A percentile compares a stretch with the other conserved stretches of the same genome.
phyloP scores from a whole-genome alignment of 2,113 vertebrate genomes.

The Brachypteracias leptosomus region DNA sequence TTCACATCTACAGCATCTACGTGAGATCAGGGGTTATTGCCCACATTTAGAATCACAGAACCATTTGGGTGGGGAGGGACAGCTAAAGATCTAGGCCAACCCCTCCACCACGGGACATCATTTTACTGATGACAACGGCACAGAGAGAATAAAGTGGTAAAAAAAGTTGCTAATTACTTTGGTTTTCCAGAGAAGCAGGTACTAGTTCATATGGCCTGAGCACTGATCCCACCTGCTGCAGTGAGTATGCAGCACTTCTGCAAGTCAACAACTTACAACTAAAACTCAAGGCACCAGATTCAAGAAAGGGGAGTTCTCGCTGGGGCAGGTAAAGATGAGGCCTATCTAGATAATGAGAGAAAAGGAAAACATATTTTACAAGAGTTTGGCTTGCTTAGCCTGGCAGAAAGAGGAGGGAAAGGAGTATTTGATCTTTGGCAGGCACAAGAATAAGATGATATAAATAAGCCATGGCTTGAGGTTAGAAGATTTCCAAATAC shows the following conservation, averaged over 20 bases:
- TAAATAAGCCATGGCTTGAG: neutral
- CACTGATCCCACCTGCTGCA: neutral
- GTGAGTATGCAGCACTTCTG: neutral
- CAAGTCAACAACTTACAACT: neutral
- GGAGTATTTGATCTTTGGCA: neutral
- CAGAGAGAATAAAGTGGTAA: neutral
- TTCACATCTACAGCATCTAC: neutral
- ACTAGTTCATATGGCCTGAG: neutral
- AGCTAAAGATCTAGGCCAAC: neutral
- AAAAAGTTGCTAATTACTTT: neutral
- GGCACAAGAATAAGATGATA: neutral
- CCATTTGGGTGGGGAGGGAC: neutral
- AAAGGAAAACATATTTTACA: neutral
- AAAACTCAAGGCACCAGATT: neutral
- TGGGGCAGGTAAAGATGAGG: neutral
- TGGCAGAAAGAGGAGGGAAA: neutral
- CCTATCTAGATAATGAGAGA: neutral
- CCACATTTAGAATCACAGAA: neutral
- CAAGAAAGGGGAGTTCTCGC: neutral
- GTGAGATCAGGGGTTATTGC: neutral
- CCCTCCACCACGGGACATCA: rapidly evolving
- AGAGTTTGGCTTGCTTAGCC: neutral
- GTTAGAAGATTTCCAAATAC: neutral
- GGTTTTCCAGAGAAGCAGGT: neutral
- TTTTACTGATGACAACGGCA: neutral